phyloP scores from a whole-genome alignment of 1,140 invertebrate species.

The Drosophila nigrodunni region DNA sequence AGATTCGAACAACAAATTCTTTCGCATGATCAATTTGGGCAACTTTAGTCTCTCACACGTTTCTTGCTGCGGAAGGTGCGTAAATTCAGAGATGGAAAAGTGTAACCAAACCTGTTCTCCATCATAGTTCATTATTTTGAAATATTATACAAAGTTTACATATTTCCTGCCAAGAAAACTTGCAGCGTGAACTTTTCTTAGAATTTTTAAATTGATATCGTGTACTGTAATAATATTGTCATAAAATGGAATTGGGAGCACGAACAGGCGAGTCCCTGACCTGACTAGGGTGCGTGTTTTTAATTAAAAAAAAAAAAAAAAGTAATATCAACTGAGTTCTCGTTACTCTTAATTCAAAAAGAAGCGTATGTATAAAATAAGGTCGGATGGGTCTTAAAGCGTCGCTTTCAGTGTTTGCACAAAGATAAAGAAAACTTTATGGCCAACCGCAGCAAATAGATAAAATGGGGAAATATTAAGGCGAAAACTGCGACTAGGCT shows the following conservation, averaged over 20 bases:
- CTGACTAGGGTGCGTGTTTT: constrained; percentile 27
- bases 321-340: constrained; percentile 25
- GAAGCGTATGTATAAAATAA: constrained; percentile 52
- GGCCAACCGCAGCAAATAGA: constrained; percentile 72
- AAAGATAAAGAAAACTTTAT: constrained; percentile 77
- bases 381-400: constrained; percentile 73
- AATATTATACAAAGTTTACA: neutral
- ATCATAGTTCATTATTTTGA: constrained; percentile 14
- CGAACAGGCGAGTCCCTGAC: constrained; percentile 25
- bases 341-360: constrained; percentile 50
- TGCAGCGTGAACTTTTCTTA: neutral
- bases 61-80: constrained; percentile 33
- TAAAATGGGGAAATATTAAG: constrained; percentile 66
- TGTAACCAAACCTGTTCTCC: constrained; percentile 21
- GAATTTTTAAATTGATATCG: constrained; percentile 5
- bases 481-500: constrained; percentile 71
- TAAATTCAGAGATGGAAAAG: constrained; percentile 38
- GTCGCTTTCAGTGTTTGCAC: constrained; percentile 67
- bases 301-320: constrained; percentile 53
- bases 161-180: constrained; percentile 1
- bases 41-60: constrained; percentile 14
- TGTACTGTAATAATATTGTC: constrained; percentile 8
- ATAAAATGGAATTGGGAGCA: constrained; percentile 17
- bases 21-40: constrained; percentile 72
- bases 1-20: constrained; percentile 66